Conservation (phyloP, 2,888 invertebrate species). For the Sarcophaga carnaria region DNA sequence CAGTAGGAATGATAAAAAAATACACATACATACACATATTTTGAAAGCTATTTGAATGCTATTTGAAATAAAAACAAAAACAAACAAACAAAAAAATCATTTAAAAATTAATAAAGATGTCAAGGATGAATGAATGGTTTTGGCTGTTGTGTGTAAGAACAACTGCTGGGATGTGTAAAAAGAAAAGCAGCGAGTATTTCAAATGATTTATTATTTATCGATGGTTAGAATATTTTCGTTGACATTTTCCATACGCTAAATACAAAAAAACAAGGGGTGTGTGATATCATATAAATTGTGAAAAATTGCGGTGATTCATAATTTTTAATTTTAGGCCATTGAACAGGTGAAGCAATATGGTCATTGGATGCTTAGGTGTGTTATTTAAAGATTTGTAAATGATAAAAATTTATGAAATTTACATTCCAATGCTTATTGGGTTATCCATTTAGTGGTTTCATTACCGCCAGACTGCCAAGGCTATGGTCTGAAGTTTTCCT, state of each 20-base stretch:
- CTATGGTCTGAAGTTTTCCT: fast-evolving
- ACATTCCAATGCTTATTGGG: no score
- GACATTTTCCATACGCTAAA: slow-evolving; percentile 41
- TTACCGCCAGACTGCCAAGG: no score
- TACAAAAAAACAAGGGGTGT: neutral
- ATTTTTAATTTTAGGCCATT: neutral
- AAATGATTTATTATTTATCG: slow-evolving; percentile 37
- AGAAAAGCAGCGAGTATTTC: slow-evolving; percentile 19
- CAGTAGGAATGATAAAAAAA: neutral
- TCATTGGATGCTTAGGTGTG: no score
- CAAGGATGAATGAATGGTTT: slow-evolving; percentile 37
- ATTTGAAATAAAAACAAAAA: slow-evolving; percentile 29
- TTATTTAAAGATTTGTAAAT: no score
- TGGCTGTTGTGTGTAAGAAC: neutral
- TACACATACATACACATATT: neutral
- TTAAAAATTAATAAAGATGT: slow-evolving; percentile 58
- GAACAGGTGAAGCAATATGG: neutral
- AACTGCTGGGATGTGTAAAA: neutral
- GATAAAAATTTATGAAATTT: no score
- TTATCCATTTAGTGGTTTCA: no score
- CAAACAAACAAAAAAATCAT: slow-evolving; percentile 40
- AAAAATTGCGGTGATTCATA: no score
- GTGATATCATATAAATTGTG: no score
- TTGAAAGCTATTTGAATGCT: neutral
- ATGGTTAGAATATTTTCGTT: slow-evolving; percentile 28